phyloP scores from a whole-genome alignment of 2,888 invertebrate species.

The Drosophila siamana region DNA sequence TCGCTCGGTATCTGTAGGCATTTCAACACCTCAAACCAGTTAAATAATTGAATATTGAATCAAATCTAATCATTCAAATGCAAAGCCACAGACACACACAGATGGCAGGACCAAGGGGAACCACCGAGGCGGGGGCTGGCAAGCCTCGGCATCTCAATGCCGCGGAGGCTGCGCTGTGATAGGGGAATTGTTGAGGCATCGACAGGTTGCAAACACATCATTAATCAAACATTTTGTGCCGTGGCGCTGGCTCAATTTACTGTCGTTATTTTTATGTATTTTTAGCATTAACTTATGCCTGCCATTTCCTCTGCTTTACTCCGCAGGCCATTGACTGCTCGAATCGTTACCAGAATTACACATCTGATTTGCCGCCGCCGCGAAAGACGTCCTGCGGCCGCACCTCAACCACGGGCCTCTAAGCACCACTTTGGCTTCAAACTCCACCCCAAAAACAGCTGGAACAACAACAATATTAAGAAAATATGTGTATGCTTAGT shows the following conservation, averaged over 20 bases:
- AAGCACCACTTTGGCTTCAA: slow-evolving; percentile 16
- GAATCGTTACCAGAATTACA: slow-evolving; percentile 79
- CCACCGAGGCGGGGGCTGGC: neutral
- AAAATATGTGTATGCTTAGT: slow-evolving; percentile 5
- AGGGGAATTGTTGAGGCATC: slow-evolving; percentile 47
- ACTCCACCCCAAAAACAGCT: slow-evolving; percentile 15
- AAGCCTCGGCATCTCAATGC: neutral
- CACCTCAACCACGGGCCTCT: slow-evolving; percentile 83
- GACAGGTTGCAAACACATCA: slow-evolving; percentile 57
- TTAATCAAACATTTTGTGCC: slow-evolving; percentile 77
- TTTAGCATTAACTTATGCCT: slow-evolving; percentile 56
- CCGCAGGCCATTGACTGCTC: slow-evolving; percentile 83
- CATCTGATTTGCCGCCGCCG: slow-evolving; percentile 82
- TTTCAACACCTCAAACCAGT: slow-evolving; percentile 78
- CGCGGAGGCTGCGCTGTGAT: slow-evolving; percentile 17
- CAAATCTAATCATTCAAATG: slow-evolving; percentile 81
- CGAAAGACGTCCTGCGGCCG: slow-evolving; percentile 82
- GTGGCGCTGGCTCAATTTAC: slow-evolving; percentile 38
- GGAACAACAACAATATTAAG: slow-evolving; percentile 14
- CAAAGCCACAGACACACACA: slow-evolving; percentile 60
- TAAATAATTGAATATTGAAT: slow-evolving; percentile 81
- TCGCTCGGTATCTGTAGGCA: slow-evolving; percentile 52
- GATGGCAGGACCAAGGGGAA: slow-evolving; percentile 1
- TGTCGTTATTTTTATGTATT: slow-evolving; percentile 58
- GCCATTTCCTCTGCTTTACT: slow-evolving; percentile 25